Evolutionary conservation across 2,888 invertebrate species (phyloP).

Genomic region (Drosophila bunnanda): DNA sequence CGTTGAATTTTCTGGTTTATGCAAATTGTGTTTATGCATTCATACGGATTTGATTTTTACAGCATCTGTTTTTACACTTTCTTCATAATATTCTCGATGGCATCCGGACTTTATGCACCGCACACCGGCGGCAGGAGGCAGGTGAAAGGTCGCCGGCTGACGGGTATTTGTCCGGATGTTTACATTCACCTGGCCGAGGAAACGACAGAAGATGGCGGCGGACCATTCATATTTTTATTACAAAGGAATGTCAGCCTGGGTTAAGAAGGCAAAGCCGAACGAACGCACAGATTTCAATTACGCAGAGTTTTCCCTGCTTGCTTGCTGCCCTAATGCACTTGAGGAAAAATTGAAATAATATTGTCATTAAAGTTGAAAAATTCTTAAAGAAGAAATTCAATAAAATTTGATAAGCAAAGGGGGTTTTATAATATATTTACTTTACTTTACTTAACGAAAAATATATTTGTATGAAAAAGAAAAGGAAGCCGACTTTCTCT

Average conservation of each 20-base stretch:
- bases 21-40: constrained; percentile 39
- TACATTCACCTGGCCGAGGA: constrained; percentile 29
- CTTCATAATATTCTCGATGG: constrained; percentile 34
- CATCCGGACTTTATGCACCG: constrained; percentile 18
- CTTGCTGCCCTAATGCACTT: constrained; percentile 4
- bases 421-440: too few relatives aligned
- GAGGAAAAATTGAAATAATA: background rate
- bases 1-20: constrained; percentile 22
- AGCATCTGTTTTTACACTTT: constrained; percentile 43
- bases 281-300: constrained; percentile 66
- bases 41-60: constrained; percentile 33
- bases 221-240: constrained; percentile 65
- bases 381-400: too few relatives aligned
- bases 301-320: constrained; percentile 17
- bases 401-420: background rate
- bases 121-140: constrained; percentile 14
- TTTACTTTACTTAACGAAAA: background rate
- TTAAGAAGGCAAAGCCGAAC: constrained; percentile 29
- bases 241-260: constrained; percentile 38
- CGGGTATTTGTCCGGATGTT: constrained; percentile 28
- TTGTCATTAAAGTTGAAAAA: background rate
- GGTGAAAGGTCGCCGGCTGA: constrained; percentile 7
- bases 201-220: constrained; percentile 3
- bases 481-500: too few relatives aligned
- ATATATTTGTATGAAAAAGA: too few relatives aligned